A percentile compares a stretch with the other conserved stretches of the same genome.
Conservation (phyloP, 2,888 invertebrate species). For the Galeopsomyia nigrocyanea region DNA sequence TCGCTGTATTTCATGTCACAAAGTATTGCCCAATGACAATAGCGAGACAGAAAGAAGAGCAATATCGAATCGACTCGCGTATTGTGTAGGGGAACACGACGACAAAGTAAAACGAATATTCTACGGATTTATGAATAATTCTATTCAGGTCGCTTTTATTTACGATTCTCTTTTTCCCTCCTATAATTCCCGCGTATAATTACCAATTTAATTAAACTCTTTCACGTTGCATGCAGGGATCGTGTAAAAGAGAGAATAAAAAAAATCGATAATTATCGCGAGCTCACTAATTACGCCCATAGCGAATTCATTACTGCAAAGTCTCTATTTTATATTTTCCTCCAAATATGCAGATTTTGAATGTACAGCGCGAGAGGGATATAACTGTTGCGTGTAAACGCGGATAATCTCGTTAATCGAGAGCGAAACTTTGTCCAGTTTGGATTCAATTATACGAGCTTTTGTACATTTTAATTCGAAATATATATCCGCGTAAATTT, state of each 20-base stretch:
- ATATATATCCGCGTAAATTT: too few relatives aligned
- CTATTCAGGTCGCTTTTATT: not conserved
- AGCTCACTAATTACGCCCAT: not conserved
- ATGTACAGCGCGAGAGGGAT: not conserved
- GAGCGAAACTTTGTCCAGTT: not conserved
- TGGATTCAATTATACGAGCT: not conserved
- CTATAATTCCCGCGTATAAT: not conserved
- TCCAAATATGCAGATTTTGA: not conserved
- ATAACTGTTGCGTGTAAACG: not conserved
- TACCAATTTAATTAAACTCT: conserved; percentile 41
- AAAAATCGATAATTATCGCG: conserved; percentile 22
- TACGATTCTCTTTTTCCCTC: not conserved
- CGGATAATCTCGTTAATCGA: conserved; percentile 14
- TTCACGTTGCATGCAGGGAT: not conserved
- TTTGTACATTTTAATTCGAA: not conserved
- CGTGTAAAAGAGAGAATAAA: too few relatives aligned
- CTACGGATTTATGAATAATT: conserved; percentile 32
- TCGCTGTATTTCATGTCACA: too few relatives aligned
- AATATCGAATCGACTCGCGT: too few relatives aligned
- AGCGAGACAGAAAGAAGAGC: too few relatives aligned
- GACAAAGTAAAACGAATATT: conserved; percentile 23
- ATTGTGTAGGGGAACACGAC: too few relatives aligned
- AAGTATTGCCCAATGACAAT: too few relatives aligned
- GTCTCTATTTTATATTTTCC: not conserved
- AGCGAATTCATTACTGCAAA: not conserved